Conservation (phyloP, 2,888 invertebrate species). For the Sarcophaga variegata region DNA sequence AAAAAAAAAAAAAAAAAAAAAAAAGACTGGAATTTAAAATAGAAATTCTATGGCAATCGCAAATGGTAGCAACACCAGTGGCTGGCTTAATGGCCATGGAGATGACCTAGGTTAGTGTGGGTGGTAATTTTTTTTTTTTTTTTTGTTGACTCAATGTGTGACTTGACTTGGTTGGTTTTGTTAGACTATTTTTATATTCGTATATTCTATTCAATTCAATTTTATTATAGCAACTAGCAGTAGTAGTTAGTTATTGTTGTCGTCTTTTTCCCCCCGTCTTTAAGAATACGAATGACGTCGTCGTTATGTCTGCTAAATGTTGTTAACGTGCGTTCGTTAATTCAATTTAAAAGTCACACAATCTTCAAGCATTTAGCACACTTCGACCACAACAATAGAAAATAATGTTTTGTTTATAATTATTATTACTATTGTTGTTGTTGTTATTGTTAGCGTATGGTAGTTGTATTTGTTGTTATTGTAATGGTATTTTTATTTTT, state of each 20-base stretch:
- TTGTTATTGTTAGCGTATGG: not conserved
- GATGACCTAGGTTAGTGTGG: not conserved
- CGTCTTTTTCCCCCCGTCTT: not conserved
- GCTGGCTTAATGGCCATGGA: not conserved
- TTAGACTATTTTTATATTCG: not conserved
- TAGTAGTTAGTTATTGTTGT: constrained; percentile 11
- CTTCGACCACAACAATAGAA: constrained; percentile 23
- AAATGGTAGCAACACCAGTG: not conserved
- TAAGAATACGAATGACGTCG: constrained; percentile 24
- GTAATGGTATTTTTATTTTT: not conserved
- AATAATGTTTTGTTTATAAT: not conserved
- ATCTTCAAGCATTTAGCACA: constrained; percentile 59
- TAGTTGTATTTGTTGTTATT: not conserved
- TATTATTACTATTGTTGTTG: not conserved
- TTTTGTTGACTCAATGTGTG: not conserved
- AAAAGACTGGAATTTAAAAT: not conserved
- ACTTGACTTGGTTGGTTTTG: not conserved
- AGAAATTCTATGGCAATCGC: not conserved
- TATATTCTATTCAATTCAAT: not conserved
- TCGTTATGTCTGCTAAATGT: constrained; percentile 65
- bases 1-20: not conserved
- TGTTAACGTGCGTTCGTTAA: constrained; percentile 67
- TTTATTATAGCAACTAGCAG: not conserved
- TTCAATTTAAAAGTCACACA: constrained; percentile 65
- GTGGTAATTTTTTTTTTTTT: not conserved